These are phyloP conservation scores for Trogon surrucura DNA, from an alignment of 2,113 vertebrate genomes.

Conservation along the genomic window DNA sequence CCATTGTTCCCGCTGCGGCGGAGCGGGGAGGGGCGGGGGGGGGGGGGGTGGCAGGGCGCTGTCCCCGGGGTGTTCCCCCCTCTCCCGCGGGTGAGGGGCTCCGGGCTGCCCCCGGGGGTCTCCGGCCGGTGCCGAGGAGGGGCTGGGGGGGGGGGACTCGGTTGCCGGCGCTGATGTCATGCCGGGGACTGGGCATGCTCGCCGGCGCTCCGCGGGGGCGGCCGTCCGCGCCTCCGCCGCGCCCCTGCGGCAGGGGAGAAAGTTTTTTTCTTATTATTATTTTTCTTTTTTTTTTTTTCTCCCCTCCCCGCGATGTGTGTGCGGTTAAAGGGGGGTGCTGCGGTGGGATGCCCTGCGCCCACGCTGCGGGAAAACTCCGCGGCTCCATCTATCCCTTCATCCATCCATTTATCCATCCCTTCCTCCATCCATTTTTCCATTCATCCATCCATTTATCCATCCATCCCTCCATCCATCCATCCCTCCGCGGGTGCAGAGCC, in stretches of 20 bases:
- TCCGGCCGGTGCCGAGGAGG: not conserved
- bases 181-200: slow-evolving; percentile 77
- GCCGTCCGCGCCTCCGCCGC: slow-evolving; percentile 17
- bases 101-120: not conserved
- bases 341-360: too few relatives aligned
- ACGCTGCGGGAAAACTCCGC: too few relatives aligned
- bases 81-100: not conserved
- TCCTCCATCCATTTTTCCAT: too few relatives aligned
- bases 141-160: not conserved
- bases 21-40: not conserved
- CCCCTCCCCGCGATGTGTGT: too few relatives aligned
- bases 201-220: slow-evolving; percentile 15
- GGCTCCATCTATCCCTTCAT: too few relatives aligned
- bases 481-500: too few relatives aligned
- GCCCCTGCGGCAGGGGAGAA: slow-evolving; percentile 22
- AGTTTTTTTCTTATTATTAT: not conserved
- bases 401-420: too few relatives aligned
- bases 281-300: too few relatives aligned
- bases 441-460: too few relatives aligned
- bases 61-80: not conserved
- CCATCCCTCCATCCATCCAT: too few relatives aligned
- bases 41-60: not conserved
- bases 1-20: slow-evolving; percentile 9
- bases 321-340: too few relatives aligned
- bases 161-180: slow-evolving; percentile 73